Conservation (phyloP, 2,888 invertebrate genomes). For the Stratiomys singularior region DNA sequence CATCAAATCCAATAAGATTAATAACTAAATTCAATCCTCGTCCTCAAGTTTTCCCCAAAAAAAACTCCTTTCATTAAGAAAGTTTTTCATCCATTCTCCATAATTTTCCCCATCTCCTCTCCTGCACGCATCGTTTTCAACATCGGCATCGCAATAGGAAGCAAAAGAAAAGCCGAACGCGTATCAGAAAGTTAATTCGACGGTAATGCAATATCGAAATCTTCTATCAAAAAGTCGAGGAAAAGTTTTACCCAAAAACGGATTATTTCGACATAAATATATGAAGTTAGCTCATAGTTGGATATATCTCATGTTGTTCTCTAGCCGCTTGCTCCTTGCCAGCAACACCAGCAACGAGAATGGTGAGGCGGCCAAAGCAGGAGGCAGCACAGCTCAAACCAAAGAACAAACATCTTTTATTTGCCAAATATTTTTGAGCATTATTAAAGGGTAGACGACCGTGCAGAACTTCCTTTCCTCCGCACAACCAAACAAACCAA, state of each 20-base stretch:
- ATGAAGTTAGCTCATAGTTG: slow-evolving; percentile 27
- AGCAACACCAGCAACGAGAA: neutral
- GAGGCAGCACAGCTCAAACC: neutral
- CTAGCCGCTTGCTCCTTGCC: neutral
- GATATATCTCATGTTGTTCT: slow-evolving; percentile 17
- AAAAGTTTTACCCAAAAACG: slow-evolving; percentile 41
- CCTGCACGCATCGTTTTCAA: neutral
- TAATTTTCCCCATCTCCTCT: neutral
- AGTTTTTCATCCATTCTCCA: slow-evolving; percentile 16
- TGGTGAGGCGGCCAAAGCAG: neutral
- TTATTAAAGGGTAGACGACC: slow-evolving; percentile 21
- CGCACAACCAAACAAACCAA: slow-evolving; percentile 1
- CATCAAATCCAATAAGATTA: slow-evolving; percentile 6
- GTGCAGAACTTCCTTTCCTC: neutral
- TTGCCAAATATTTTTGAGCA: slow-evolving; percentile 41
- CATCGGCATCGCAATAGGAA: neutral
- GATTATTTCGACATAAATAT: slow-evolving; percentile 42
- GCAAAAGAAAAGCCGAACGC: neutral
- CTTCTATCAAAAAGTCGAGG: slow-evolving; percentile 41
- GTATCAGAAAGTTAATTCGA: slow-evolving; percentile 36
- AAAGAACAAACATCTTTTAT: slow-evolving; percentile 39
- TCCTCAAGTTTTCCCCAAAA: slow-evolving; percentile 2
- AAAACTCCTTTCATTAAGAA: slow-evolving; percentile 37
- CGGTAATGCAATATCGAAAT: slow-evolving; percentile 45
- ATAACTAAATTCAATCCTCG: slow-evolving; percentile 34